phyloP scores from a whole-genome alignment of 2,888 invertebrate genomes.

The Cancer borealis region DNA sequence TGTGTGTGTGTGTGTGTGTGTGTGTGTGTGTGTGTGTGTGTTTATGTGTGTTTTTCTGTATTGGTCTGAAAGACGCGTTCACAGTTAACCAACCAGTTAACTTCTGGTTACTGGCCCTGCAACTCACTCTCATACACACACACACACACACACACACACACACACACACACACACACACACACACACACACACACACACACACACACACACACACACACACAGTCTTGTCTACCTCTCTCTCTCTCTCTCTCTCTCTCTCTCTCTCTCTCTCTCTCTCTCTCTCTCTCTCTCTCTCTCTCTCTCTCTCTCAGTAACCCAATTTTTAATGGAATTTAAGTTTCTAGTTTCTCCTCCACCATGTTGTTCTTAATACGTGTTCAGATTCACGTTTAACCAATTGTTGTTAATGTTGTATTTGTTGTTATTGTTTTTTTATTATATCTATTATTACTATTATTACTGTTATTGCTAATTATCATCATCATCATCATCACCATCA shows the following conservation, averaged over 20 bases:
- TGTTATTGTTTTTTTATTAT: neutral
- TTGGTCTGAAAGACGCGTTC: neutral
- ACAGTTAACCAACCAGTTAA: neutral
- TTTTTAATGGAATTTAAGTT: neutral
- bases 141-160: conserved; percentile 50
- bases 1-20: conserved; percentile 49
- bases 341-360: neutral
- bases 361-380: neutral
- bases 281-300: conserved; percentile 20
- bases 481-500: too few relatives aligned
- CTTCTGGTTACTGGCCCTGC: neutral
- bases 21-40: conserved; percentile 45
- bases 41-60: neutral
- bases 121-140: conserved; percentile 21
- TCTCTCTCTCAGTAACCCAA: neutral
- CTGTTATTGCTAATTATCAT: neutral
- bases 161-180: conserved; percentile 46
- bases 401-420: neutral
- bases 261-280: conserved; percentile 20
- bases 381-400: neutral
- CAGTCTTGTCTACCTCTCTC: neutral
- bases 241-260: conserved; percentile 20
- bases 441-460: neutral
- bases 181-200: conserved; percentile 41
- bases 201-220: neutral